These are phyloP conservation scores for Tinamus guttatus DNA, from an alignment of 2,113 vertebrate species.

Conservation along the genomic window DNA sequence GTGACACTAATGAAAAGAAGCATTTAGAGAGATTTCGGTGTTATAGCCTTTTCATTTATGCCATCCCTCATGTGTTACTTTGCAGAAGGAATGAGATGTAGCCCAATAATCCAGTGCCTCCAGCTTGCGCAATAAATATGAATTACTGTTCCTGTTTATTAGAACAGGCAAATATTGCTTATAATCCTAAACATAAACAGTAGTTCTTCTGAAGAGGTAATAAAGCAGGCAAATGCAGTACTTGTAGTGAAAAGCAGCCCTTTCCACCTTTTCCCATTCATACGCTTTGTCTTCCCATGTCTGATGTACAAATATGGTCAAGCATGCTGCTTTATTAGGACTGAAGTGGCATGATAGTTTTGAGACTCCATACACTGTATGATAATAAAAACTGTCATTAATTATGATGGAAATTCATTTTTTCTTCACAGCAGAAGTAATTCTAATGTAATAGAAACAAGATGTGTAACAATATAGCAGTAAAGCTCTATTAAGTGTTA, in stretches of 20 bases:
- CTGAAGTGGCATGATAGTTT: neutral
- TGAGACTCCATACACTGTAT: neutral
- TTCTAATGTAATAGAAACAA: neutral
- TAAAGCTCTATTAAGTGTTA: neutral
- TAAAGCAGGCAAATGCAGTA: neutral
- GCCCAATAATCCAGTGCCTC: neutral
- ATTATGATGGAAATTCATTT: constrained; percentile 66
- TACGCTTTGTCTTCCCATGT: constrained; percentile 28
- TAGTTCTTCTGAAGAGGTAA: neutral
- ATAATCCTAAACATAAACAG: constrained; percentile 1
- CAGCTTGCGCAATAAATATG: neutral
- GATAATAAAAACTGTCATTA: constrained; percentile 47
- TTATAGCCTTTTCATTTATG: constrained; percentile 18
- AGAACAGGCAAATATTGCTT: neutral
- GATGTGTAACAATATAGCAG: neutral
- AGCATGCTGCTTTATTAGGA: neutral
- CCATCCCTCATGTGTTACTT: neutral
- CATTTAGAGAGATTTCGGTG: neutral
- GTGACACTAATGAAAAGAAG: neutral
- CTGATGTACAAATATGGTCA: neutral
- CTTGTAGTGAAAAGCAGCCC: constrained; percentile 27
- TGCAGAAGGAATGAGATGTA: constrained; percentile 6
- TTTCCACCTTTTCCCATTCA: constrained; percentile 48
- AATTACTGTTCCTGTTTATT: constrained; percentile 3
- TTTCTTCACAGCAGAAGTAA: constrained; percentile 40